Evolutionary conservation across 2,797 vertebrate species (phyloP).

Genomic region (Sebastes taczanowskii): DNA sequence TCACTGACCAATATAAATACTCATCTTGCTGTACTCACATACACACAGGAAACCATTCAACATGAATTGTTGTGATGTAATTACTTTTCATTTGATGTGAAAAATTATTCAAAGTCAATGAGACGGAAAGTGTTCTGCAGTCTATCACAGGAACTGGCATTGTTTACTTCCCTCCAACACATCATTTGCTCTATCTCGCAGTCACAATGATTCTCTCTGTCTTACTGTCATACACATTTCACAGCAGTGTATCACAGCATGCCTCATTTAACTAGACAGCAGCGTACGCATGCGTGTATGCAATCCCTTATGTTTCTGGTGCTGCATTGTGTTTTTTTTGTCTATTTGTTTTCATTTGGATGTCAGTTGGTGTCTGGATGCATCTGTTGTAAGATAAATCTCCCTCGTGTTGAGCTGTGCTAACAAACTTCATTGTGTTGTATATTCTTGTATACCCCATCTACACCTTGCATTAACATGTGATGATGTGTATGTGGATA

Average conservation of each 20-base stretch:
- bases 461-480: conserved; percentile 14
- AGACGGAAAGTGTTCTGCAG: conserved; percentile 77
- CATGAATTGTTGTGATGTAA: conserved; percentile 74
- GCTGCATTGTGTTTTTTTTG: conserved; percentile 39
- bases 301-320: conserved; percentile 39
- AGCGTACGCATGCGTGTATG: conserved; percentile 48
- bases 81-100: conserved; percentile 80
- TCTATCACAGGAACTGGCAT: conserved; percentile 77
- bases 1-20: not conserved
- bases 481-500: not conserved
- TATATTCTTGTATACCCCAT: conserved; percentile 7
- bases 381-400: conserved; percentile 47
- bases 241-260: conserved; percentile 71
- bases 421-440: conserved; percentile 16
- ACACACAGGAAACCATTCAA: conserved; percentile 57
- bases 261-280: conserved; percentile 71
- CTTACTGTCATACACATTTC: conserved; percentile 74
- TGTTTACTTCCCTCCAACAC: conserved; percentile 80
- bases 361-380: conserved; percentile 49
- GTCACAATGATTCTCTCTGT: conserved; percentile 78
- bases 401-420: conserved; percentile 33
- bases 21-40: not conserved
- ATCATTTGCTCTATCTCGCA: conserved; percentile 75
- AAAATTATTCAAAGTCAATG: conserved; percentile 81
- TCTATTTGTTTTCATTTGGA: conserved; percentile 60